A percentile compares a stretch with the other conserved stretches of the same genome.
Evolutionary conservation across 1,140 invertebrate species (phyloP).

Genomic region (Trichogramma pretiosum): DNA sequence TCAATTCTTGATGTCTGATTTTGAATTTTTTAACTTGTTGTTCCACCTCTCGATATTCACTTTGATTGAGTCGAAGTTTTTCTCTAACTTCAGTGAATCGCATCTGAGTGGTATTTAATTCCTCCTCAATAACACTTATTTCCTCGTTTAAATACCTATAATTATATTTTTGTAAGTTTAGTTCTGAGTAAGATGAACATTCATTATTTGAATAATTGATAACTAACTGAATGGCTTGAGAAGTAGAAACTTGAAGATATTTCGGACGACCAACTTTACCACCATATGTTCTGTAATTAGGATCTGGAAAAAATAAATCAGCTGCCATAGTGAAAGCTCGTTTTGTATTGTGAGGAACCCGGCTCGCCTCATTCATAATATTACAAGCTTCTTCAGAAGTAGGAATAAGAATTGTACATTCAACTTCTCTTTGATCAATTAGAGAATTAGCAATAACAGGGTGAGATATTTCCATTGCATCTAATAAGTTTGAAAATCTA

Average conservation of each 20-base stretch:
- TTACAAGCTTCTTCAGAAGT: constrained; percentile 53
- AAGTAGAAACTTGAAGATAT: constrained; percentile 56
- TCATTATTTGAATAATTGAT: background rate
- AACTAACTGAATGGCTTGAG: constrained; percentile 48
- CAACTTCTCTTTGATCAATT: constrained; percentile 69
- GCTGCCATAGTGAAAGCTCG: constrained; percentile 54
- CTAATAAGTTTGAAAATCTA: constrained; percentile 53
- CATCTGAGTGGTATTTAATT: constrained; percentile 6
- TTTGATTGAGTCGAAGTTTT: constrained; percentile 22
- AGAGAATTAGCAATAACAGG: constrained; percentile 73
- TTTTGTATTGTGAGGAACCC: constrained; percentile 58
- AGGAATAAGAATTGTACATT: constrained; percentile 61
- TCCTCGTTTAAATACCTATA: constrained; percentile 29
- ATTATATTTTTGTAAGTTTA: background rate
- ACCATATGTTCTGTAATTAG: constrained; percentile 60
- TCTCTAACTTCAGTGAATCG: constrained; percentile 20
- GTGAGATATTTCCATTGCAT: constrained; percentile 63
- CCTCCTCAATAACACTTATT: constrained; percentile 16
- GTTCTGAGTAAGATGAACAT: background rate
- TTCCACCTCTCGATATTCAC: constrained; percentile 23
- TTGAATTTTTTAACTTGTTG: constrained; percentile 20
- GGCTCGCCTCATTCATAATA: constrained; percentile 50
- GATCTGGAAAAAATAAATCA: constrained; percentile 55
- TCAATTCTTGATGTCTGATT: constrained; percentile 22
- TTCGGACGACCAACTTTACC: constrained; percentile 37